phyloP scores from a whole-genome alignment of 2,797 vertebrate species.

The Brachyalestes nurse region DNA sequence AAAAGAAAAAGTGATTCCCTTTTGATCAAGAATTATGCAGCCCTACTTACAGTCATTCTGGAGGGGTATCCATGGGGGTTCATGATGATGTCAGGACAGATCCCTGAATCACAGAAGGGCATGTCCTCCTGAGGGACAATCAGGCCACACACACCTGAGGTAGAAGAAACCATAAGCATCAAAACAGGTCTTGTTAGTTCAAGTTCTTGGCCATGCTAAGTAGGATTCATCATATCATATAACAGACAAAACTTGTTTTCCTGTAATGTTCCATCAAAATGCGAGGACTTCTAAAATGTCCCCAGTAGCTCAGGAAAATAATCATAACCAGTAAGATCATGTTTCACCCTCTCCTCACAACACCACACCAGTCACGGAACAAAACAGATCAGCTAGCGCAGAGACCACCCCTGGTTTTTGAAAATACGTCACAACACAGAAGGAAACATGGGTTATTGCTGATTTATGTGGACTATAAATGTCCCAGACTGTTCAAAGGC shows the following conservation, averaged over 20 bases:
- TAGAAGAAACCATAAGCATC: slow-evolving; percentile 30
- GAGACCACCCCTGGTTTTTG: too few relatives aligned
- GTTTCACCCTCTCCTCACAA: too few relatives aligned
- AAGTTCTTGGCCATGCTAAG: too few relatives aligned
- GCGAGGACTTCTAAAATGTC: too few relatives aligned
- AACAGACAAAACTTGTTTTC: too few relatives aligned
- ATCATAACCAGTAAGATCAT: too few relatives aligned
- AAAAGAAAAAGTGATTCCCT: too few relatives aligned
- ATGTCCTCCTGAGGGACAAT: slow-evolving; percentile 99
- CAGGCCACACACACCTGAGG: slow-evolving; percentile 93
- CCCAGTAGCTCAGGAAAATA: too few relatives aligned
- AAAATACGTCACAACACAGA: too few relatives aligned
- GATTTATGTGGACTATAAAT: background rate
- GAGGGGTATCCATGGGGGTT: slow-evolving; percentile 98
- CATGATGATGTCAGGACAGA: slow-evolving; percentile 99
- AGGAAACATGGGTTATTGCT: too few relatives aligned
- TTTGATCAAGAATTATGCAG: too few relatives aligned
- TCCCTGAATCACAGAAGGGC: slow-evolving; percentile 96
- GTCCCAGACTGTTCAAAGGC: background rate
- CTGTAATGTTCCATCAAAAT: background rate
- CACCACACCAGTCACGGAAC: background rate
- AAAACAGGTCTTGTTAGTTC: background rate
- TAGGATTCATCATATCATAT: too few relatives aligned
- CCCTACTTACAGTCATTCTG: slow-evolving; percentile 91
- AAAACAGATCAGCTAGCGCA: background rate